A percentile compares a stretch with the other conserved stretches of the same genome.
These are phyloP conservation scores for Pedionomus torquatus DNA, from an alignment of 2,113 vertebrate genomes.

Conservation along the genomic window DNA sequence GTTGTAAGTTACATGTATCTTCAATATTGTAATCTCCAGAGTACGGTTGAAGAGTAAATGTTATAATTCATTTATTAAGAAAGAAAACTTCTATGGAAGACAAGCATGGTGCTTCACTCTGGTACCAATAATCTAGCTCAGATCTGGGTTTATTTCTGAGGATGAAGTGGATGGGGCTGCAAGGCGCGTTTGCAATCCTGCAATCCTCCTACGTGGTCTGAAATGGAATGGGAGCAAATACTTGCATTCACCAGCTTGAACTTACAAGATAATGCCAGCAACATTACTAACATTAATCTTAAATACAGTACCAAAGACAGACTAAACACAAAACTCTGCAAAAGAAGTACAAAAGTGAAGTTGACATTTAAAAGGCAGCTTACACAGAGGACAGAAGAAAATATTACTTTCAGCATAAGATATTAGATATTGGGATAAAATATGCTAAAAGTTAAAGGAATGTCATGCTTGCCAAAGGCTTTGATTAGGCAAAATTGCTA, in stretches of 20 bases:
- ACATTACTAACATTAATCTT: background rate
- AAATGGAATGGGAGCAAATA: constrained; percentile 17
- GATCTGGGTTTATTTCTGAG: background rate
- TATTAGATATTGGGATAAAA: background rate
- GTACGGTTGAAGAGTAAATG: background rate
- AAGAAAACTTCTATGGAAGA: background rate
- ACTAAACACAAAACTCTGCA: constrained; percentile 17
- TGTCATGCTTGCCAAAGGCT: background rate
- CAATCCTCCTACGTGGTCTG: background rate
- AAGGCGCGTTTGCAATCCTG: too few relatives aligned
- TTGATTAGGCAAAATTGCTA: background rate
- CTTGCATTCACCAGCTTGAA: background rate
- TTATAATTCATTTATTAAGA: background rate
- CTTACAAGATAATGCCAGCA: background rate
- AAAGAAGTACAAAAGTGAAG: background rate
- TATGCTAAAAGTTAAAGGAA: rapidly evolving
- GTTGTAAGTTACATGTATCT: background rate
- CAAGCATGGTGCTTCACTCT: background rate
- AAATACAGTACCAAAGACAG: background rate
- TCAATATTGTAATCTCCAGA: background rate
- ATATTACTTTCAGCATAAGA: background rate
- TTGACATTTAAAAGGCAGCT: background rate
- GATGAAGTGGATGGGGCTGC: background rate
- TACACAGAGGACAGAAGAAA: background rate
- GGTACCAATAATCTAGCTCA: background rate